phyloP scores from a whole-genome alignment of 2,888 invertebrate genomes.

The Brassicogethes aeneus region DNA sequence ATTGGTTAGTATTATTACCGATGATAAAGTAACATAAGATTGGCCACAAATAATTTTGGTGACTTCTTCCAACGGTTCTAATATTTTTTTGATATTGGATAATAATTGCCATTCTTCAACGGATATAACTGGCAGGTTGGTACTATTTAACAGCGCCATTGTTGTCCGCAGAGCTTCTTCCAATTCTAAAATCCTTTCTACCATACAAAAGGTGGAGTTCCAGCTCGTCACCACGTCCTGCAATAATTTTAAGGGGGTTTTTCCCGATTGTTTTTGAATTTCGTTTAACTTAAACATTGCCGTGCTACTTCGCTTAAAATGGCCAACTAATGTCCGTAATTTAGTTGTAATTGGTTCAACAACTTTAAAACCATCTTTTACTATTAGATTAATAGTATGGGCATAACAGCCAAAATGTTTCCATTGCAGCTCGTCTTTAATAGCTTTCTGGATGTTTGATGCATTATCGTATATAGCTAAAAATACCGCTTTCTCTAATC shows the following conservation, averaged over 20 bases:
- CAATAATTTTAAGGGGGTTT: slow-evolving; percentile 9
- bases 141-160: slow-evolving; percentile 8
- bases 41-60: slow-evolving; percentile 19
- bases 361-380: too few relatives aligned
- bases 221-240: slow-evolving; percentile 12
- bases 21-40: too few relatives aligned
- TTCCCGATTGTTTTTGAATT: slow-evolving; percentile 6
- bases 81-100: slow-evolving; percentile 12
- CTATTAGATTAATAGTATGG: too few relatives aligned
- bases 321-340: too few relatives aligned
- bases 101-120: slow-evolving; percentile 18
- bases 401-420: too few relatives aligned
- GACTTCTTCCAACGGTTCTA: slow-evolving; percentile 18
- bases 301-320: too few relatives aligned
- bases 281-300: slow-evolving; percentile 27
- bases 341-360: too few relatives aligned
- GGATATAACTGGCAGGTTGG: slow-evolving; percentile 10
- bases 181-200: slow-evolving; percentile 10
- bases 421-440: too few relatives aligned
- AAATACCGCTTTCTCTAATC: too few relatives aligned
- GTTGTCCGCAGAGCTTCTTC: slow-evolving; percentile 10
- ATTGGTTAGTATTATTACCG: too few relatives aligned
- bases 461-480: too few relatives aligned
- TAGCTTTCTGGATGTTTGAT: too few relatives aligned
- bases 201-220: slow-evolving; percentile 14